Evolutionary conservation across 2,113 vertebrate genomes (phyloP), one percentile per base, ranked within the genome.

Genomic region (Bos javanicus): DNA sequence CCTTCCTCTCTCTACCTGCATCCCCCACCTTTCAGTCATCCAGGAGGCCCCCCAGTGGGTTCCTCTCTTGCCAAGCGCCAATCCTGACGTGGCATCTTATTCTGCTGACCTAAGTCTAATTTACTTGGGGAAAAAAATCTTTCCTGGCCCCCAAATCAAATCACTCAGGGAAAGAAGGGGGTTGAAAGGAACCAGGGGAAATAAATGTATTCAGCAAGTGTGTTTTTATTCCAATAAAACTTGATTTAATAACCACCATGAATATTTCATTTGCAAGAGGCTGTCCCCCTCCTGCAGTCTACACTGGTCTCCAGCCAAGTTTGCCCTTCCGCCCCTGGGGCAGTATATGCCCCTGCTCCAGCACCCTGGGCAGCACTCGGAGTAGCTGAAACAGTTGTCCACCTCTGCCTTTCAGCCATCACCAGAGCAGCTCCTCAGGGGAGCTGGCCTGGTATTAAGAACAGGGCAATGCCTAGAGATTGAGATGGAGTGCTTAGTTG

Each of bases 151-250:
- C 96, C 86, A 97, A 97, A 98, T 98, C 97, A 95, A 98, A 98
- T 98, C 96, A 97, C 87, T 95, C 83, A 96, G 78, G 94, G 83
- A 97, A 89, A 88, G 94, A 91, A 97, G 60, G 54, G 96, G 86
- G 83, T 91, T 98, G 97, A 97, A 97, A 98, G 96, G 97, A 98
- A 97, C 90, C 39, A 87, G 93, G 95, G 96, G 93, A 97, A 76
- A 96, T 93, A 97, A 98, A 97, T 88, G 94, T 97, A 98, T 98
- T 98, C 95, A 94, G 87, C 90, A 95, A 80, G 25, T 95, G 97
- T 98, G 91, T 97, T 98, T 98, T 98, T 78, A 98, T 98, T 98
- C 97, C 97, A 98, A 57, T 98, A 98, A 98, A 97, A 98, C 92
- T 82, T 98, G 94, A 97, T 98, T 98, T 97, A 98, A 98, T 98